Evolutionary conservation across 1,140 invertebrate genomes (phyloP).

Genomic region (Battus philenor): DNA sequence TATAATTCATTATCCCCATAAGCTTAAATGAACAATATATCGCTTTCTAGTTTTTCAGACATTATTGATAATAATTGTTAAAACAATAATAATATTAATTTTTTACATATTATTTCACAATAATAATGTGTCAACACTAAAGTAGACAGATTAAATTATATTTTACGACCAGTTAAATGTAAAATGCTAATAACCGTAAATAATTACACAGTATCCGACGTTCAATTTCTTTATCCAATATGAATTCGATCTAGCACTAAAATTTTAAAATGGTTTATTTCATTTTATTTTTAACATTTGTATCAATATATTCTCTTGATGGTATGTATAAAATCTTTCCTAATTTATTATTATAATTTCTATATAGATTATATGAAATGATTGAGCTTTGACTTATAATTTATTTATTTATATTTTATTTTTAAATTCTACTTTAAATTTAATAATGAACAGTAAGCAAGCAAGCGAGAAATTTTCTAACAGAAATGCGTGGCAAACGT

Average conservation of each 20-base stretch:
- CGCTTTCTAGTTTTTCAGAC: too few relatives aligned
- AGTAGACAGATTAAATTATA: slow-evolving; percentile 17
- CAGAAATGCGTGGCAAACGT: too few relatives aligned
- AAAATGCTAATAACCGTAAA: slow-evolving; percentile 8
- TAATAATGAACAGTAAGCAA: not conserved
- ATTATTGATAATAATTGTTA: too few relatives aligned
- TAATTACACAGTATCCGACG: slow-evolving; percentile 24
- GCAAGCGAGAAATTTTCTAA: too few relatives aligned
- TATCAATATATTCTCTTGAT: slow-evolving; percentile 26
- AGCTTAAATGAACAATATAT: too few relatives aligned
- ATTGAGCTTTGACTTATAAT: not conserved
- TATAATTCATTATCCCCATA: too few relatives aligned
- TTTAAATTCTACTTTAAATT: not conserved
- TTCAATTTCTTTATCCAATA: not conserved
- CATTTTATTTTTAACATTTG: slow-evolving; percentile 27
- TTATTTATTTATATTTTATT: not conserved
- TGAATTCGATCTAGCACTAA: slow-evolving; percentile 10
- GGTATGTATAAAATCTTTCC: slow-evolving; percentile 22
- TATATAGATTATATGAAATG: not conserved
- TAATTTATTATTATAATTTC: not conserved
- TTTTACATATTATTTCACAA: too few relatives aligned
- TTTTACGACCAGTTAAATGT: slow-evolving; percentile 12
- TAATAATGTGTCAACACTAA: too few relatives aligned
- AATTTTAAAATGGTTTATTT: slow-evolving; percentile 31
- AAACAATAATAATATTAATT: too few relatives aligned